Percentiles rank a stretch among this genome's conserved stretches.
Evolutionary conservation across 2,888 invertebrate genomes (phyloP).

Genomic region (Pharmacophagus antenor): DNA sequence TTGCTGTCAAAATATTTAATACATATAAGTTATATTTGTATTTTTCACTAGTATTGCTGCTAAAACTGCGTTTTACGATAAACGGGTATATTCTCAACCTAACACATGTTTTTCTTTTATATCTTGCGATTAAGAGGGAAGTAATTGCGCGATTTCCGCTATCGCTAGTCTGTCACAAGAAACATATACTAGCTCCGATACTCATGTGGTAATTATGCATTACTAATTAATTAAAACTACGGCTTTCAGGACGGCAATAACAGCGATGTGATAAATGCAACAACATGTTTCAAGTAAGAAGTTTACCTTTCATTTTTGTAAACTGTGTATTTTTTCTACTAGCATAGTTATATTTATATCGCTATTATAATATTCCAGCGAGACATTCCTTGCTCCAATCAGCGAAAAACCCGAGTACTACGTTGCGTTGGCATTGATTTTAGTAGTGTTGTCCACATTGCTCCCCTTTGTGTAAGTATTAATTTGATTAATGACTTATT

Average conservation of each 20-base stretch:
- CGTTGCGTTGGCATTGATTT: slow-evolving; percentile 53
- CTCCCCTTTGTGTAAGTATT: slow-evolving; percentile 66
- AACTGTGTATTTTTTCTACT: slow-evolving; percentile 12
- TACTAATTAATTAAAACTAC: neutral
- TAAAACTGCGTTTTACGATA: too few species aligned
- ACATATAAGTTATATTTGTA: too few species aligned
- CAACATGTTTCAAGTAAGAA: slow-evolving; percentile 51
- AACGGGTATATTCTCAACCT: too few species aligned
- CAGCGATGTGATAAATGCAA: slow-evolving; percentile 35
- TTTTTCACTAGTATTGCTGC: too few species aligned
- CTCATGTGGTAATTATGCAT: neutral
- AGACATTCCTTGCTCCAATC: slow-evolving; percentile 57
- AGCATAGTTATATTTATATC: neutral
- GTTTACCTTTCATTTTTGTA: neutral
- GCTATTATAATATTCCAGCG: slow-evolving; percentile 47
- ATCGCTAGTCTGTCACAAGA: too few species aligned
- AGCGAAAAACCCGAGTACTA: slow-evolving; percentile 58
- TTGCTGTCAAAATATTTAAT: too few species aligned
- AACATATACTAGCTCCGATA: too few species aligned
- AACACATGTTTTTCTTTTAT: too few species aligned
- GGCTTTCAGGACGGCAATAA: slow-evolving; percentile 35
- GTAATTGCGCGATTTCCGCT: too few species aligned
- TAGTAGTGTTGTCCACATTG: slow-evolving; percentile 57
- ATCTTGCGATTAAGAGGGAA: too few species aligned
- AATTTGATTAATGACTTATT: slow-evolving; percentile 36